A percentile compares a stretch with the other conserved stretches of the same genome.
These are phyloP conservation scores for Alligator mississippiensis DNA, from an alignment of 2,113 vertebrate genomes.

Conservation along the genomic window DNA sequence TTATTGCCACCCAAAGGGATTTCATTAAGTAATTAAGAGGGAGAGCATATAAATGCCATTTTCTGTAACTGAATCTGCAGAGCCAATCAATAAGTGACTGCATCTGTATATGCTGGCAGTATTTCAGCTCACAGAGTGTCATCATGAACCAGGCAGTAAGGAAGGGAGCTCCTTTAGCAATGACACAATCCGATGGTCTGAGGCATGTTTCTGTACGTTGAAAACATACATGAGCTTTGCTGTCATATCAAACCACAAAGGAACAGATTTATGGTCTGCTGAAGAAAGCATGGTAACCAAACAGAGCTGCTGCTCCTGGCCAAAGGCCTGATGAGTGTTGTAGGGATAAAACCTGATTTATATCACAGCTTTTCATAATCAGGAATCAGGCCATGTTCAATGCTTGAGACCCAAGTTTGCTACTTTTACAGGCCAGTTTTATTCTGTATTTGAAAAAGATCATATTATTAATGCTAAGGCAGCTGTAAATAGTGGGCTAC, in stretches of 20 bases:
- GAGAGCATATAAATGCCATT: constrained; percentile 35
- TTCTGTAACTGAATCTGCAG: constrained; percentile 53
- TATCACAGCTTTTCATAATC: constrained; percentile 36
- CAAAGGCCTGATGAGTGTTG: neutral
- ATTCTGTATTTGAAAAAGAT: constrained; percentile 45
- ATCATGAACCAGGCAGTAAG: neutral
- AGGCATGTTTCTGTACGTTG: constrained; percentile 26
- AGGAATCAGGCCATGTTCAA: neutral
- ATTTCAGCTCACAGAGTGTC: neutral
- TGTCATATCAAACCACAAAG: constrained; percentile 19
- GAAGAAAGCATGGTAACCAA: constrained; percentile 31
- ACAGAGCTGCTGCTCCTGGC: constrained; percentile 12
- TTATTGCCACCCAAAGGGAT: constrained; percentile 40
- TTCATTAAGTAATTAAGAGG: constrained; percentile 74
- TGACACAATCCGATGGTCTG: constrained; percentile 4
- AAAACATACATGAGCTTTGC: constrained; percentile 8
- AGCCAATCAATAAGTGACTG: constrained; percentile 53
- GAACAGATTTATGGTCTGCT: constrained; percentile 40
- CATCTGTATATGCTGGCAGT: neutral
- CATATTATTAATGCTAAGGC: constrained; percentile 58
- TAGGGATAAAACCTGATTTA: constrained; percentile 41
- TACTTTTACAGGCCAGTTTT: constrained; percentile 50
- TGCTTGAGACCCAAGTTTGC: constrained; percentile 25
- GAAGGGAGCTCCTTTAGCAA: constrained; percentile 13
- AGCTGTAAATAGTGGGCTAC: constrained; percentile 53